Conservation (phyloP, 2,888 invertebrate species). For the Liposcelis brunnea region DNA sequence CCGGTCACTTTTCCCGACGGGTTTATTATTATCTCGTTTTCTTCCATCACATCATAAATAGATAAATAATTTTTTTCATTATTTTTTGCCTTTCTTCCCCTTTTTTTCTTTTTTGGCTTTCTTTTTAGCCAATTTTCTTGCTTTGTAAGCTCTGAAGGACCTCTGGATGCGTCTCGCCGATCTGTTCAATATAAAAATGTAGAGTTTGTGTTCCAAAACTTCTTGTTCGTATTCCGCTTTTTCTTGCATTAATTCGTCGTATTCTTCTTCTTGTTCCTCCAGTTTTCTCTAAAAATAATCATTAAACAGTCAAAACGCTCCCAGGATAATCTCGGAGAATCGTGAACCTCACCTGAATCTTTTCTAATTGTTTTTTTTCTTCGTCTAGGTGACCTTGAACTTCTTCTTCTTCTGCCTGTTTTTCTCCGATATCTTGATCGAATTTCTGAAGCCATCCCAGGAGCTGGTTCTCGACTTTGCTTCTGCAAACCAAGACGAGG, state of each 20-base stretch:
- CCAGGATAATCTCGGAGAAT: not conserved
- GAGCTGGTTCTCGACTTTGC: constrained; percentile 39
- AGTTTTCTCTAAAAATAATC: constrained; percentile 25
- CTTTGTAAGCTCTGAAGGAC: constrained; percentile 20
- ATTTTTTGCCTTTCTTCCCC: constrained; percentile 11
- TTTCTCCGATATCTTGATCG: constrained; percentile 39
- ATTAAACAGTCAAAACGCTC: not conserved
- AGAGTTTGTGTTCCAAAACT: constrained; percentile 32
- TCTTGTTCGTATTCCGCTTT: constrained; percentile 36
- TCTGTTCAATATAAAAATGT: constrained; percentile 19
- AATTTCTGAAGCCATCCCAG: constrained; percentile 40
- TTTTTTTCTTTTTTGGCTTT: constrained; percentile 19
- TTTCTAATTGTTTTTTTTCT: constrained; percentile 29
- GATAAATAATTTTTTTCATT: too few relatives aligned
- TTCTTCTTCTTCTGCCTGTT: constrained; percentile 35
- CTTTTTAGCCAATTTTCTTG: constrained; percentile 17
- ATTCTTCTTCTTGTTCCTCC: constrained; percentile 36
- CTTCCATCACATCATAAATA: too few relatives aligned
- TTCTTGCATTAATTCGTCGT: constrained; percentile 37
- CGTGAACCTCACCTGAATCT: constrained; percentile 19
- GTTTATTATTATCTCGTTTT: too few relatives aligned
- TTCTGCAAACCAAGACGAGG: constrained; percentile 21
- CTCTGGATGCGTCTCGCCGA: constrained; percentile 26
- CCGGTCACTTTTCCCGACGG: too few relatives aligned
- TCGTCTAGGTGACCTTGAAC: constrained; percentile 31